Conservation (phyloP, 2,113 vertebrate species). For the Arothron firmamentum region DNA sequence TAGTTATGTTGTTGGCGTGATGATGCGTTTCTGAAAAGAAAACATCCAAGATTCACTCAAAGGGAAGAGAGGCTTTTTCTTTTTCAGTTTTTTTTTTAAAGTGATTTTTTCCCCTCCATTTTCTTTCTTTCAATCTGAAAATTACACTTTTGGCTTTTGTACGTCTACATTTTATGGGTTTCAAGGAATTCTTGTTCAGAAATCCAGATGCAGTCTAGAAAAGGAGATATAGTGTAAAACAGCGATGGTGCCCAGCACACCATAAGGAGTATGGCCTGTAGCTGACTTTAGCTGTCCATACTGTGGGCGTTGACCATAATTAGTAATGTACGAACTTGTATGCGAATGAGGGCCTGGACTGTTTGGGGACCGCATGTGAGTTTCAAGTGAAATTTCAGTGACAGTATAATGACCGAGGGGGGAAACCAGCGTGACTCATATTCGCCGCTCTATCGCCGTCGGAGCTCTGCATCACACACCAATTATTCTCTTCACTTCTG, state of each 20-base stretch:
- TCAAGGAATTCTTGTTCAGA: too few relatives aligned
- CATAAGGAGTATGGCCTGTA: conserved; percentile 17
- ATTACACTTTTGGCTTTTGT: not conserved
- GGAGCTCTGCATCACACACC: conserved; percentile 35
- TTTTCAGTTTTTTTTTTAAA: conserved; percentile 34
- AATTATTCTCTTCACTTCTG: conserved; percentile 32
- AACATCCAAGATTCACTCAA: conserved; percentile 52
- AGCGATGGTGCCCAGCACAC: conserved; percentile 18
- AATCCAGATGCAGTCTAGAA: too few relatives aligned
- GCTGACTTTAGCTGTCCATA: conserved; percentile 17
- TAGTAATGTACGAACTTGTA: conserved; percentile 53
- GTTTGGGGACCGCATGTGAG: conserved; percentile 32
- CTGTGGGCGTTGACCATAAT: conserved; percentile 40
- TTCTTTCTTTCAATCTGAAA: not conserved
- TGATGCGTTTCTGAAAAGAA: conserved; percentile 56
- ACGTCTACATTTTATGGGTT: not conserved
- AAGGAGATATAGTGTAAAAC: not conserved
- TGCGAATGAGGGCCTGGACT: conserved; percentile 52
- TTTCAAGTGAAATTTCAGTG: conserved; percentile 53
- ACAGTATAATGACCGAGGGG: conserved; percentile 52
- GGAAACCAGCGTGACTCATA: conserved; percentile 63
- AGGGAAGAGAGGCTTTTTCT: conserved; percentile 30
- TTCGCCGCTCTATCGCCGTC: conserved; percentile 53
- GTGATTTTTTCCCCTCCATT: not conserved
- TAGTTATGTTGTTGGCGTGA: conserved; percentile 62